Base-by-base conservation (phyloP, 2,113 vertebrate genomes). In the Serinus canaria region DNA sequence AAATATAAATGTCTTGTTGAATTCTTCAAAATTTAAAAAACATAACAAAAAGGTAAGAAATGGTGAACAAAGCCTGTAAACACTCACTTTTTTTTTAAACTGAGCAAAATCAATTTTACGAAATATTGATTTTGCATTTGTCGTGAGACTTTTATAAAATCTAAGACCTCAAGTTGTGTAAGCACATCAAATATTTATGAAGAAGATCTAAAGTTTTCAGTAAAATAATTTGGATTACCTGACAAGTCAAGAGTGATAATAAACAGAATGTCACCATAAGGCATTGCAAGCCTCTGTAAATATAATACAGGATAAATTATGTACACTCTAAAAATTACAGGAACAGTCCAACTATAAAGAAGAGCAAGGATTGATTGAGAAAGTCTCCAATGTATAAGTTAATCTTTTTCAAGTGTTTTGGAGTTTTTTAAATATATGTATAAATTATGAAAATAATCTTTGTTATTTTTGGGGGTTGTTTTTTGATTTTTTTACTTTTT, bases 181-280 rank as follows among this genome's bases (percentile, higher is more conserved):
- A 68, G 20, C 19, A 74, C 15, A 86, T 70, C 10, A 70, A 89
- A 67, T 85, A 87, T 79, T 88, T 64, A 81, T 82, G 67, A 94
- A 87, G 35, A 82, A 35, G 39, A 88, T 44, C 24, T 89, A 33
- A 77, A 92, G 18, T 85, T 92, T 94, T 91, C 53, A 56, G 31
- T 67, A 69, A 28, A 10, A 53, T 78, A 90, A 86, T n/a, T 76
- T 18, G 4, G 47, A 94, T 95, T 94, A 84, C 17, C 33, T 88
- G 43, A 87, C 28, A 81, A 89, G 37, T 60, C 63, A 90, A n/a
- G 14, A 90, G 19, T 46, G 31, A 83, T 85, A 96, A 88, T 56
- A 89, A 94, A 87, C 11, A 83, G 47, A 92, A 76, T 66, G 43
- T 80, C 41, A 91, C 46, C 52, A 53, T 41, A 85, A 95, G 31